Base-by-base conservation (phyloP, 2,797 vertebrate species). In the Loris lydekkerianus region DNA sequence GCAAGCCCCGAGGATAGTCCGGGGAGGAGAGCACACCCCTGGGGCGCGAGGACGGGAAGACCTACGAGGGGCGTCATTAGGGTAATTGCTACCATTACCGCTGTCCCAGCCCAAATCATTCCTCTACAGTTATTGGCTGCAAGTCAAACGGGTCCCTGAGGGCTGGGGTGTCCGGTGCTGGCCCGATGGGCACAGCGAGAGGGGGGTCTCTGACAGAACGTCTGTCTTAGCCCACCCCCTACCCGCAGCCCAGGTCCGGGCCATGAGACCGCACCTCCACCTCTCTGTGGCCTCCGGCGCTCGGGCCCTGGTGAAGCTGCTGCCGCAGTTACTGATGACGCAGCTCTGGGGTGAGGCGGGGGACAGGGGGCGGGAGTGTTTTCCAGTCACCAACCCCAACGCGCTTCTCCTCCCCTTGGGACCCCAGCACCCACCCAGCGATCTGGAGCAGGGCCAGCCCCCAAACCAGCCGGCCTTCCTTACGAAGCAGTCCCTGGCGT, bases 271-370 rank as follows among this genome's bases (percentile, higher is more conserved):
- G 14, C 86, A 49, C 46, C 61, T 25, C 37, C 94, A 34, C 94
- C 87, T 65, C 37, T 60, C 86, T 21, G 53, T 70, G 13, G 49
- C 87, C 92, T 77, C 84, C 4, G 73, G 96, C 25, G 8, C 88
- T 37, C 5, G 4, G n/a, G 43, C 60, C 56, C 49, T 40, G 61
- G 37, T 7, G 61, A 89, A 56, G 65, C 73, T 95, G 56, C 91
- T 97, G 86, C 67, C 87, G 60, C 92, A 69, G 84, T 89, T 97
- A 81, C 67, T 97, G 94, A 76, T 93, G 91, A 63, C n/a, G 72
- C 96, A 96, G 90, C 78, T 97, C 29, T 86, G 91, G 86, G 96
- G 97, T 98, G 93, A 97, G 97, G 65, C 61, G 10, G 75, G 46
- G 76, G n/a, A 29, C 85, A 34, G 14, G 43, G 95, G 92, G 21